These are phyloP conservation scores for Uloborus plumipes DNA, from an alignment of 2,888 invertebrate species.

Conservation along the genomic window DNA sequence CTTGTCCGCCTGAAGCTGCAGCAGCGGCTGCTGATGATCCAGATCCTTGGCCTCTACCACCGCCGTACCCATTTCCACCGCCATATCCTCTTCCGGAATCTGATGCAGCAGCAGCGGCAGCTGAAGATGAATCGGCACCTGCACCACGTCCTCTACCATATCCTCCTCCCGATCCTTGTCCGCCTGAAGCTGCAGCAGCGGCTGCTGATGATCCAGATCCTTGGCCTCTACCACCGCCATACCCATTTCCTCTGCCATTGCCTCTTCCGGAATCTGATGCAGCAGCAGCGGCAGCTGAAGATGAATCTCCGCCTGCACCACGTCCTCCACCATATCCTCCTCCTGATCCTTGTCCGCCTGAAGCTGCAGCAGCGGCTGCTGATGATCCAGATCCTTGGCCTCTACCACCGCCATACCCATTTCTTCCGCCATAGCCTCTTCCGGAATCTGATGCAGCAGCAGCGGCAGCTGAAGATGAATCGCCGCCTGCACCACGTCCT, in stretches of 20 bases:
- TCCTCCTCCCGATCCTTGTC: not conserved
- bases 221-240: not conserved
- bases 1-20: not conserved
- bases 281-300: not conserved
- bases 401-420: not conserved
- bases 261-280: too few relatives aligned
- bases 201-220: not conserved
- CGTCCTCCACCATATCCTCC: too few relatives aligned
- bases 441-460: too few relatives aligned
- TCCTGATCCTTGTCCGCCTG: not conserved
- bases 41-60: not conserved
- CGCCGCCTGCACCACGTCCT: not conserved
- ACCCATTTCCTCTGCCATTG: not conserved
- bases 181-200: too few relatives aligned
- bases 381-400: too few relatives aligned
- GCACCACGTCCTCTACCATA: not conserved
- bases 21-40: not conserved
- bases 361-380: not conserved
- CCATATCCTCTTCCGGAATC: not conserved
- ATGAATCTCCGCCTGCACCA: not conserved
- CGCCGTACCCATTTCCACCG: not conserved
- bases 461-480: not conserved
- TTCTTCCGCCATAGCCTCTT: not conserved
- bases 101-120: not conserved
- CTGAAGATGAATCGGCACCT: not conserved